phyloP scores from a whole-genome alignment of 2,113 vertebrate genomes.

The Thomomys bottae region DNA sequence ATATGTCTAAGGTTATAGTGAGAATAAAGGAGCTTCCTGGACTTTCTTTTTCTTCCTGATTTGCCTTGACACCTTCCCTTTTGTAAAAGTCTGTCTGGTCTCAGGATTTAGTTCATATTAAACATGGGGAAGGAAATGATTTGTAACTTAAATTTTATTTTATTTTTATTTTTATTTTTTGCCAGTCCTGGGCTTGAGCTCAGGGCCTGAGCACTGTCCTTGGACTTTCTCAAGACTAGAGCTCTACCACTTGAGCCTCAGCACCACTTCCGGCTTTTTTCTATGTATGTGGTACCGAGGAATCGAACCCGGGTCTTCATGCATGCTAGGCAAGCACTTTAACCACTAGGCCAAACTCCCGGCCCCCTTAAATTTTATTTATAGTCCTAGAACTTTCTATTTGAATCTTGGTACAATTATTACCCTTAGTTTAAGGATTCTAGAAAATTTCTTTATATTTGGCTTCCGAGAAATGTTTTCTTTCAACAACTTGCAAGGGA shows the following conservation, averaged over 20 bases:
- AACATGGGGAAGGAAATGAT: not conserved
- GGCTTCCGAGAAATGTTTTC: slow-evolving; percentile 23
- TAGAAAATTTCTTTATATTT: slow-evolving; percentile 22
- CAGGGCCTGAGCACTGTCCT: no score
- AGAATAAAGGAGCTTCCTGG: not conserved
- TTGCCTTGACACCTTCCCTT: slow-evolving; percentile 20
- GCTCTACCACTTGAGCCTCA: no score
- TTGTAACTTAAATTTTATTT: not conserved
- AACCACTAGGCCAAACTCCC: no score
- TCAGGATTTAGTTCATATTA: slow-evolving; percentile 24
- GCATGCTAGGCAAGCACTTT: no score
- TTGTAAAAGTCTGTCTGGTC: not conserved
- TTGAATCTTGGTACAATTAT: not conserved
- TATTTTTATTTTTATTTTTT: no score
- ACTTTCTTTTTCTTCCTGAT: not conserved
- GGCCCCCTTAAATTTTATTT: not conserved
- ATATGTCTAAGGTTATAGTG: not conserved
- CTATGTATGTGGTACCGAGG: no score
- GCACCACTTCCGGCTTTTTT: no score
- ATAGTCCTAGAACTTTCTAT: slow-evolving; percentile 10
- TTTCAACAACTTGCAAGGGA: not conserved
- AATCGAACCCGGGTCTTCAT: no score
- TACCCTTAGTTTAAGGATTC: slow-evolving; percentile 22
- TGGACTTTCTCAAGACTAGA: no score
- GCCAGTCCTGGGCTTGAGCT: no score